phyloP scores from a whole-genome alignment of 2,113 vertebrate species.

The Chlamydotis undulata region DNA sequence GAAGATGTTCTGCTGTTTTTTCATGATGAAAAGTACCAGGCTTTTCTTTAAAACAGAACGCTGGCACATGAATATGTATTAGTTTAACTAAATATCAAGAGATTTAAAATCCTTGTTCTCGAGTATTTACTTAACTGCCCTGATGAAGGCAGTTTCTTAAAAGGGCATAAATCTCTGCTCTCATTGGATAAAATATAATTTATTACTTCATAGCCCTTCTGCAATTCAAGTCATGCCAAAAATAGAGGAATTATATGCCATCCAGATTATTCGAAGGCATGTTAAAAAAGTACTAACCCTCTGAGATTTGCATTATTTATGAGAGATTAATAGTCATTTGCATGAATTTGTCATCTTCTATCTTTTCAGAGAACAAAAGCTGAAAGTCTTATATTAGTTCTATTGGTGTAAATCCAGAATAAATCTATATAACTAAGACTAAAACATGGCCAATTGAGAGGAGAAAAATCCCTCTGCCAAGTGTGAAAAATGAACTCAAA shows the following conservation, averaged over 20 bases:
- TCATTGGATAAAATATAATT: background rate
- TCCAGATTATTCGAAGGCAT: background rate
- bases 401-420: background rate
- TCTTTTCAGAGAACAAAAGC: background rate
- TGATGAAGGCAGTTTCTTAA: background rate
- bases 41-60: slow-evolving; percentile 1
- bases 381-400: background rate
- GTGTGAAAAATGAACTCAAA: background rate
- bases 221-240: background rate
- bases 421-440: background rate
- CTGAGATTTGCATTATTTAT: slow-evolving; percentile 11
- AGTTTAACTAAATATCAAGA: background rate
- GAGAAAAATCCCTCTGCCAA: background rate
- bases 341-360: background rate
- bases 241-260: background rate
- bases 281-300: background rate
- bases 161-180: background rate
- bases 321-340: background rate
- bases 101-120: background rate
- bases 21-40: background rate
- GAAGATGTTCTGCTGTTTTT: background rate
- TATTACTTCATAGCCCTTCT: background rate
- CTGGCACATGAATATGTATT: background rate
- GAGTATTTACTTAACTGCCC: background rate
- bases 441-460: background rate